Conservation (phyloP, 2,113 vertebrate species). For the Bujurquina vittata region DNA sequence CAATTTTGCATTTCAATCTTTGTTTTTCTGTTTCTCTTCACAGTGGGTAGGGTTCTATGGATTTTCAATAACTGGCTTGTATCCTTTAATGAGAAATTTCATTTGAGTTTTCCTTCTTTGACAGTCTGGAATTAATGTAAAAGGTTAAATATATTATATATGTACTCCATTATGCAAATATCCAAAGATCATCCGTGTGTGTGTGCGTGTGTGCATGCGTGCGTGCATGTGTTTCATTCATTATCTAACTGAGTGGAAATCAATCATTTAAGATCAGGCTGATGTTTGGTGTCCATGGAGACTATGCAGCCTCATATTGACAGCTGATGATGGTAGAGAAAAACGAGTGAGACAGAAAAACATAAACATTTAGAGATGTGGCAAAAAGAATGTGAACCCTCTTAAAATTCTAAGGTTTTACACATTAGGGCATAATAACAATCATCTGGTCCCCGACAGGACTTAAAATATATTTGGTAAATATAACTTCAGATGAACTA, state of each 20-base stretch:
- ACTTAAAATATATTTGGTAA: too few relatives aligned
- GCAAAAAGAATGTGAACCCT: too few relatives aligned
- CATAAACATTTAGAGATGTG: neutral
- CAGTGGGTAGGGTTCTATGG: neutral
- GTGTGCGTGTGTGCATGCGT: neutral
- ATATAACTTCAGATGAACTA: neutral
- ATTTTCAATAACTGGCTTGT: constrained; percentile 19
- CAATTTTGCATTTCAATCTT: neutral
- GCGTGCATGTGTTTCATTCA: neutral
- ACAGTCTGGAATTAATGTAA: too few relatives aligned
- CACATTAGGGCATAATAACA: neutral
- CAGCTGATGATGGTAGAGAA: constrained; percentile 12
- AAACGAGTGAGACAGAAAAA: neutral
- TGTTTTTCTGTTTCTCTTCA: neutral
- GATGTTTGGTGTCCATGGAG: constrained; percentile 46
- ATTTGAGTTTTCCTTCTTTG: neutral
- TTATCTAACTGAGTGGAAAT: constrained; percentile 43
- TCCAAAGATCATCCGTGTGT: neutral
- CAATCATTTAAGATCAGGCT: constrained; percentile 28
- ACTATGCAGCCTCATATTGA: constrained; percentile 14
- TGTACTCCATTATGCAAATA: constrained; percentile 23
- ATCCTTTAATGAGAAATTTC: neutral
- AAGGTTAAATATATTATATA: constrained; percentile 21
- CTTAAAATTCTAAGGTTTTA: too few relatives aligned
- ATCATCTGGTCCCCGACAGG: too few relatives aligned